A percentile compares a stretch with the other conserved stretches of the same genome.
phyloP scores from a whole-genome alignment of 2,113 vertebrate genomes.

The Bufo gargarizans region DNA sequence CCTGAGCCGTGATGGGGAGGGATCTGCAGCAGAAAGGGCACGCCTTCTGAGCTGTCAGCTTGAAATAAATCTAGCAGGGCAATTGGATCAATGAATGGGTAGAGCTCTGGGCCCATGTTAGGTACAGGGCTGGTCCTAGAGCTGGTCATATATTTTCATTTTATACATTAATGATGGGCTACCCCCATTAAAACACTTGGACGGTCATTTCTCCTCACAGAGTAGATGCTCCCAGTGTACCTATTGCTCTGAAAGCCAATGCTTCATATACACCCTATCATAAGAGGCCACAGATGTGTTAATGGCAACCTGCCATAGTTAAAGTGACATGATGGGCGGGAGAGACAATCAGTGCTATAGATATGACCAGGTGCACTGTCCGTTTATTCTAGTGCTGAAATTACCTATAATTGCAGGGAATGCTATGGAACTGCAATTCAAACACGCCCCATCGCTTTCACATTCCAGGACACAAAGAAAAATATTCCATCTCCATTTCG shows the following conservation, averaged over 20 bases:
- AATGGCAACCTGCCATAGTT: neutral
- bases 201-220: too few species aligned
- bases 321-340: neutral
- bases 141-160: too few species aligned
- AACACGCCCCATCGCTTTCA: neutral
- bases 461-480: neutral
- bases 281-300: neutral
- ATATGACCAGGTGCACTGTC: constrained; percentile 12
- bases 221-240: neutral
- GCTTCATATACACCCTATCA: too few species aligned
- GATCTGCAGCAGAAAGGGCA: too few species aligned
- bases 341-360: neutral
- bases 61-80: too few species aligned
- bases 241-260: neutral
- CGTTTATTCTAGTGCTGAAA: constrained; percentile 1
- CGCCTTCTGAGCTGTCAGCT: too few species aligned
- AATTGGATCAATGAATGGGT: too few species aligned
- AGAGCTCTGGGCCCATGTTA: too few species aligned
- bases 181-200: too few species aligned
- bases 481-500: neutral
- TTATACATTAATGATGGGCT: too few species aligned
- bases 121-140: too few species aligned
- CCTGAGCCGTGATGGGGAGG: too few species aligned
- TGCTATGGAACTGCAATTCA: neutral
- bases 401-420: constrained; percentile 23